Evolutionary conservation across 2,113 vertebrate genomes (phyloP), one percentile per base, ranked within the genome.

Genomic region (Eulacestoma nigropectus): DNA sequence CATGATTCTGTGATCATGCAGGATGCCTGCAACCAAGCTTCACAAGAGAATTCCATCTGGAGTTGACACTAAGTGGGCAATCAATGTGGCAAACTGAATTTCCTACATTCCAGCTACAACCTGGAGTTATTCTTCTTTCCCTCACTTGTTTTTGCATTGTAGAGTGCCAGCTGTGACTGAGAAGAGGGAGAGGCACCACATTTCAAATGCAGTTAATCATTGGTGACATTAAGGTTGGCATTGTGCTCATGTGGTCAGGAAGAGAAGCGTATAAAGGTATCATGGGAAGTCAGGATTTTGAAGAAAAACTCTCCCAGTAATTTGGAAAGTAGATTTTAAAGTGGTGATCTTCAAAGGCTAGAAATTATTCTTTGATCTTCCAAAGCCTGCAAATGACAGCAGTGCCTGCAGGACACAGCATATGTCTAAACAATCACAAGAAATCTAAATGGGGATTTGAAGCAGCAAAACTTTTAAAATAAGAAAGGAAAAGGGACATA

Each of bases 331-430:
- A 75, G 39, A 41, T 74, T 80, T 83, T 86, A 44, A 92, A 90
- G 47, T 42, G 19, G 23, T 77, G 73, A 94, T 32, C 73, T 86
- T 95, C 96, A 96, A 96, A 96, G 88, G 33, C 63, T 81, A 37
- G 26, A 84, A 90, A 83, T 1, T 5, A 70, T 67, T 87, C 68
- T 93, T 94, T 93, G 79, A 78, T 96, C 88, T 93, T 90, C 88
- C 74, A 64, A 90, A 86, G n/a, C 37, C 47, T 88, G 44, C n/a
- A 80, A 93, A 92, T 52, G 32, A 84, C 55, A 85, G 44, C 68
- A 23, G 27, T 55, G 63, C 87, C 59, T 90, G 82, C 60, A 77
- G 67, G 50, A 93, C 2, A 7, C 25, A 91, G 35, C 46, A 42
- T 19, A n/a, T 74, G 41, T 72, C 79, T 55, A 94, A 95, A 53